Evolutionary conservation across 2,797 vertebrate species (phyloP), one percentile per base, ranked within the genome.

Genomic region (Chelidonichthys spinosus): DNA sequence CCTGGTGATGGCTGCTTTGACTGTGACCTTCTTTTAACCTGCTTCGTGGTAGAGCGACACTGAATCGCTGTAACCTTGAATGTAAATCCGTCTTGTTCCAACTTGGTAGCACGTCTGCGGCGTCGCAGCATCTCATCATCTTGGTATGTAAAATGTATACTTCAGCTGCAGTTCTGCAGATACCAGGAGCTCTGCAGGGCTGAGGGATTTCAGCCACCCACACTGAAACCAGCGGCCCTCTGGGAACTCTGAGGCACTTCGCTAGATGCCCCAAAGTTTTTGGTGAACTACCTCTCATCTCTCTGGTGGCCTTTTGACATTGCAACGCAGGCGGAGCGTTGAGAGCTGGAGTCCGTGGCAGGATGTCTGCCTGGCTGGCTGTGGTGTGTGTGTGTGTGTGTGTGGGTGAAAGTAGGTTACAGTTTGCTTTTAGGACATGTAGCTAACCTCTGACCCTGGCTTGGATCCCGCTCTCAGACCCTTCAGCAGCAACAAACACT

Each of bases 351-450:
- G 58, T 83, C 18, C 2, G 14, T 72, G 65, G 53, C 73, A 62
- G 74, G 69, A 69, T 85, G 71, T 82, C 56, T 77, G 79, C 17
- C 66, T 68, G 73, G 39, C 63, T 47, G 39, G 11, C 61, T 71
- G 70, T 42, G 33, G 54, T 10, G 55, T 63, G 52, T 59, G 74
- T 47, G 77, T 66, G 77, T 66, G 73, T 42, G 65, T 58, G 60
- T 1, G 42, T 36, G 63, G 67, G 64, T 63, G 78, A 87, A 95
- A 94, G 84, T 94, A 90, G 94, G 93, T 94, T 94, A 92, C 76
- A 81, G 76, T 94, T 92, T 93, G 93, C 89, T 95, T 92, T 92
- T 83, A 91, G 94, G 94, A 95, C 91, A 92, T 92, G 79, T 67
- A 83, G 73, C 82, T 69, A 82, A 92, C 93, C 89, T 17, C 11